These are phyloP conservation scores for Campodea augens DNA, from an alignment of 1,140 invertebrate species.

Conservation along the genomic window DNA sequence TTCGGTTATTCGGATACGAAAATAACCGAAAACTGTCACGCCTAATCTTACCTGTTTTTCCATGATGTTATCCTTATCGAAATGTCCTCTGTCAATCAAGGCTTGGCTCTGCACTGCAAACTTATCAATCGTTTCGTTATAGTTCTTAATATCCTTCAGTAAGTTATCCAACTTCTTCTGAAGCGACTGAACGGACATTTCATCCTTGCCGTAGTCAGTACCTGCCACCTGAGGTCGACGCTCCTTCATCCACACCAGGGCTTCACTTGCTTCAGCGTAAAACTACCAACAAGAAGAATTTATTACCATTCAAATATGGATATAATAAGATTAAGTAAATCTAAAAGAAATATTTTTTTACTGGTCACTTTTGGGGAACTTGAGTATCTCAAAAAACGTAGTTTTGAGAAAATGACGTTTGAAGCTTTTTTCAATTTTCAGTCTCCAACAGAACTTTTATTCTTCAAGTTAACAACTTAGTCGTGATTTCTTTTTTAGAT, in stretches of 20 bases:
- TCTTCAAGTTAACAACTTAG: no score
- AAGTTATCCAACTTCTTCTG: constrained; percentile 63
- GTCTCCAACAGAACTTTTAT: no score
- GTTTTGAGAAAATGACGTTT: no score
- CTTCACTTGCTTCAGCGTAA: constrained; percentile 68
- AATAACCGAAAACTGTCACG: no score
- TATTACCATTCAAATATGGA: constrained; percentile 5
- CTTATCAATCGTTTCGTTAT: constrained; percentile 43
- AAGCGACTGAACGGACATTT: constrained; percentile 59
- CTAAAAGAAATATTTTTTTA: no score
- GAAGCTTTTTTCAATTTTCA: no score
- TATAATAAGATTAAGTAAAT: constrained; percentile 1
- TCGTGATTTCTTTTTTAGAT: no score
- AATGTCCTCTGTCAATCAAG: constrained; percentile 53
- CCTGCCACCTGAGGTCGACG: constrained; percentile 53
- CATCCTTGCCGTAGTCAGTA: constrained; percentile 64
- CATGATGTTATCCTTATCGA: constrained; percentile 53
- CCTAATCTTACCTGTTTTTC: constrained; percentile 32
- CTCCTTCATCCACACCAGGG: constrained; percentile 68
- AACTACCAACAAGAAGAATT: constrained; percentile 33
- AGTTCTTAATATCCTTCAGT: constrained; percentile 54
- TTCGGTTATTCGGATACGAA: no score
- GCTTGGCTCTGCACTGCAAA: constrained; percentile 40
- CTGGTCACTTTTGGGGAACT: no score
- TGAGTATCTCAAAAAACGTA: no score